Conservation (phyloP, 2,888 invertebrate genomes). For the Hybos culiciformis region DNA sequence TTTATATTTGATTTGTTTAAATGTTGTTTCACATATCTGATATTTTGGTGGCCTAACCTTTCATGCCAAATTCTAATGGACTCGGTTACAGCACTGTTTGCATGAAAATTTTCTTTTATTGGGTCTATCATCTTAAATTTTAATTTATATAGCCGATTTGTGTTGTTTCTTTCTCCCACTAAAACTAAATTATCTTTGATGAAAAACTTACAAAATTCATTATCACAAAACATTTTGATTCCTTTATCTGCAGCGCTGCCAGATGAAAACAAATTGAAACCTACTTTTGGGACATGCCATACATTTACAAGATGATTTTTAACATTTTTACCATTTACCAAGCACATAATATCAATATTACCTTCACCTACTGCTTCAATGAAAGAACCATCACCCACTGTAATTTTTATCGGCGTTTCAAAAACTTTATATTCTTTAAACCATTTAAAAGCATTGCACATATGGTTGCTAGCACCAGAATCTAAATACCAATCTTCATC, state of each 20-base stretch:
- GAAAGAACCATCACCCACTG: conserved; percentile 1
- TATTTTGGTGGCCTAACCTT: neutral
- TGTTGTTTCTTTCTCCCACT: neutral
- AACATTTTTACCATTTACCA: conserved; percentile 2
- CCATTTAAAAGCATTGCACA: conserved; percentile 3
- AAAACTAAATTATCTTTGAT: neutral
- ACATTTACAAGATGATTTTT: conserved; percentile 6
- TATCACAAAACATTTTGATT: conserved; percentile 1
- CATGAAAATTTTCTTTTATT: neutral
- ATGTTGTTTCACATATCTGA: neutral
- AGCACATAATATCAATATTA: conserved; percentile 8
- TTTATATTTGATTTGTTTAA: neutral
- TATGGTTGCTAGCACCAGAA: conserved; percentile 10
- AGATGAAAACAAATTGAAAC: conserved; percentile 10
- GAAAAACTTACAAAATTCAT: conserved; percentile 5
- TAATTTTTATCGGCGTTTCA: neutral
- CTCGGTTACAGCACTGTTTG: neutral
- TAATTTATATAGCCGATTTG: neutral
- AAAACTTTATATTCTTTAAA: conserved; percentile 3
- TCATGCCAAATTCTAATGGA: neutral
- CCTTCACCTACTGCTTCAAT: conserved; percentile 2
- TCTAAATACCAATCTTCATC: conserved; percentile 9
- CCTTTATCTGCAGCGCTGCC: conserved; percentile 8
- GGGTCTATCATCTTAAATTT: neutral
- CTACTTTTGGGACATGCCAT: conserved; percentile 6